Evolutionary conservation across 2,797 vertebrate species (phyloP).

Genomic region (Melanotaenia parkinsoni): DNA sequence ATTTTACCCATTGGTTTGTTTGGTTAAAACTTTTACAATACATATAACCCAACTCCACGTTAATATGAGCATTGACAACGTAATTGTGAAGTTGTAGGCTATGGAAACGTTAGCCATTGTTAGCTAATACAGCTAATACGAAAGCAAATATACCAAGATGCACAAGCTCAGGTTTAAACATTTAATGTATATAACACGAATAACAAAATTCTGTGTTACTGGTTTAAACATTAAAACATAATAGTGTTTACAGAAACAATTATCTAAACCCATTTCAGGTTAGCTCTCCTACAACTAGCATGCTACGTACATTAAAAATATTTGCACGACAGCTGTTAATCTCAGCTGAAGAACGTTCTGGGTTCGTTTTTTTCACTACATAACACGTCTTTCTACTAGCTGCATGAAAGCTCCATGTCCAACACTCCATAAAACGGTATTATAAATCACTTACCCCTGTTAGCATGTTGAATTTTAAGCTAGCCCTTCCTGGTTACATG

Average conservation of each 20-base stretch:
- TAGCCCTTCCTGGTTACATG: constrained; percentile 61
- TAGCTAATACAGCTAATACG: not conserved
- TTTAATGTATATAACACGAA: not conserved
- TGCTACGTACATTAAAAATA: constrained; percentile 28
- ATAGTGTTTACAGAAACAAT: not conserved
- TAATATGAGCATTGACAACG: too few relatives aligned
- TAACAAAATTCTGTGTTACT: too few relatives aligned
- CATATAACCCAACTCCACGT: too few relatives aligned
- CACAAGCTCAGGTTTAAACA: not conserved
- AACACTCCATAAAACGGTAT: fast-evolving
- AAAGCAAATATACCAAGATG: not conserved
- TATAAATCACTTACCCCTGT: constrained; percentile 58
- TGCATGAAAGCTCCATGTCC: not conserved
- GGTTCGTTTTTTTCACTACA: fast-evolving
- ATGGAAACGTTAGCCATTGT: not conserved
- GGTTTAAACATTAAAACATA: not conserved
- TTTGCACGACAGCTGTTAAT: not conserved
- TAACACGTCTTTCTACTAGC: fast-evolving
- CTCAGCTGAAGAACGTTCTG: not conserved
- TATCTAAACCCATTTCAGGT: not conserved
- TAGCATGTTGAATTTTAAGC: constrained; percentile 55
- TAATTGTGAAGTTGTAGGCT: too few relatives aligned
- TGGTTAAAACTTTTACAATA: too few relatives aligned
- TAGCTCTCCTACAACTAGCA: constrained; percentile 6
- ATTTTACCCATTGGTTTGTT: too few relatives aligned